Conservation (phyloP, 2,797 vertebrate species). For the Acipenser ruthenus region DNA sequence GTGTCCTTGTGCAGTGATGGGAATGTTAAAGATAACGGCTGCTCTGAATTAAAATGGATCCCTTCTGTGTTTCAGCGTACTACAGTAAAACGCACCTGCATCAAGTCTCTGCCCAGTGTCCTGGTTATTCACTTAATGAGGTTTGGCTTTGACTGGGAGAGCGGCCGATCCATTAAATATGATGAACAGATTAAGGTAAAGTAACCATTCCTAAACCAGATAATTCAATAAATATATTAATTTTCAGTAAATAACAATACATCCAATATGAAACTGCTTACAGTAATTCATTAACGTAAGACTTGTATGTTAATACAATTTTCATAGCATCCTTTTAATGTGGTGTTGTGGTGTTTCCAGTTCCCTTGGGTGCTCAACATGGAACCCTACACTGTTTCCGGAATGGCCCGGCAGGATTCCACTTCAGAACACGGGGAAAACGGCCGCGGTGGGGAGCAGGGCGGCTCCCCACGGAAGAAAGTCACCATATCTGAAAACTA, state of each 20-base stretch:
- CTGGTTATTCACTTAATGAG: conserved; percentile 97
- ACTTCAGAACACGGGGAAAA: conserved; percentile 81
- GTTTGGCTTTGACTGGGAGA: conserved; percentile 98
- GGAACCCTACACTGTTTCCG: conserved; percentile 96
- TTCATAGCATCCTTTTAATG: neutral
- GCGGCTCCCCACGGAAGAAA: conserved; percentile 86
- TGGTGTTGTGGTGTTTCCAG: conserved; percentile 41
- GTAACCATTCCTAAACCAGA: neutral
- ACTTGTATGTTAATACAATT: neutral
- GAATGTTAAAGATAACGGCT: too few species aligned
- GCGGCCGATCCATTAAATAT: conserved; percentile 95
- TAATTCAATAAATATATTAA: too few species aligned
- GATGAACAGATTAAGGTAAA: conserved; percentile 94
- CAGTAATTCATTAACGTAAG: too few species aligned
- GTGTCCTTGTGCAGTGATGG: too few species aligned
- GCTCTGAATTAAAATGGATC: neutral
- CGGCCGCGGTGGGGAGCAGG: conserved; percentile 64
- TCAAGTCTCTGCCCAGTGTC: conserved; percentile 88
- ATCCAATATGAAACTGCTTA: too few species aligned
- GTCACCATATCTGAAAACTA: conserved; percentile 97
- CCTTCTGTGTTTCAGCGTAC: conserved; percentile 71
- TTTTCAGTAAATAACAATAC: too few species aligned
- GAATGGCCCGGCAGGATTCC: conserved; percentile 94
- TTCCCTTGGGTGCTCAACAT: conserved; percentile 98
- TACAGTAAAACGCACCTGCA: conserved; percentile 93